Base-by-base conservation (phyloP, 2,113 vertebrate genomes). In the Ardeotis arabs region DNA sequence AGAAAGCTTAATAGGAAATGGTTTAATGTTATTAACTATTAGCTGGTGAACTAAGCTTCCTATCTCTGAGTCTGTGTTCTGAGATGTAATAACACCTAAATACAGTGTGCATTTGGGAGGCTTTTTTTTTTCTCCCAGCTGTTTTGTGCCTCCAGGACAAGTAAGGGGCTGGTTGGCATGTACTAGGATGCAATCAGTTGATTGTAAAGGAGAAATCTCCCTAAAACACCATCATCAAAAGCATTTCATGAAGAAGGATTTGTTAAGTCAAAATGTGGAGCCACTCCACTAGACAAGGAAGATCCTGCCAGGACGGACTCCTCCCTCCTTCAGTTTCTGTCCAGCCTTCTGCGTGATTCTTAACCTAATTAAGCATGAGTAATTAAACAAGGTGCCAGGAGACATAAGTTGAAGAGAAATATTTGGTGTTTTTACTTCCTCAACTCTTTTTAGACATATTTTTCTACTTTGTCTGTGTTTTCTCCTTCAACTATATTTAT, bases 1-100 rank as follows among this genome's bases (percentile, higher is more conserved):
- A 77, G 50, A 91, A 87, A 87, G 12, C 41, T 85, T 87, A 82
- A 62, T 49, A 91, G 50, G 53, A 76, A 75, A 41, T 53, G 7
- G 45, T 58, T 94, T 95, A 73, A 73, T 87, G 62, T 76, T 96
- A 41, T 93, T 84, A 91, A 82, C 77, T 74, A 58, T 87, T 89
- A 93, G 24, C 44, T 70, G 7, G 53, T 93, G n/a, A 12, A 56
- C 53, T 87, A 58, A 79, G 50, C 45, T 89, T 91, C 44, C 39
- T 72, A 45, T 72, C n/a, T 81, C 80, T 47, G 85, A 47, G 28
- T 82, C 39, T 89, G 66, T 67, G 15, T 87, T 95, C 56, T 82
- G 77, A 84, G 62, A 41, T 67, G 27, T 82, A 87, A 69, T 87
- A 66, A 73, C 62, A 73, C 18, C 28, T 76, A 64, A 82, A 75